Evolutionary conservation across 2,888 invertebrate species (phyloP).

Genomic region (Protonemura montana): DNA sequence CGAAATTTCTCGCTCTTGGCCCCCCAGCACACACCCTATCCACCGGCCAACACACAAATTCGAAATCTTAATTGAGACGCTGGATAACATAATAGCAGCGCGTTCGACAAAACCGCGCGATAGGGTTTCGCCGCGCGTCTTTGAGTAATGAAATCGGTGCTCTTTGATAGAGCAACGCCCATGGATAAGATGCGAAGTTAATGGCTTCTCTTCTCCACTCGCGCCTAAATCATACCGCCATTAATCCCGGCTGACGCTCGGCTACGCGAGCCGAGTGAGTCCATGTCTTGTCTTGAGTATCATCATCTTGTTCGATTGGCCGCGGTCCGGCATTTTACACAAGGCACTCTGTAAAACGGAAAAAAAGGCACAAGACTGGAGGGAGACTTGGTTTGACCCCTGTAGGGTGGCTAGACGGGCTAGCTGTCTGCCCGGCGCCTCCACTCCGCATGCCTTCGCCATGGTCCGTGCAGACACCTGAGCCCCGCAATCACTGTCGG

Average conservation of each 20-base stretch:
- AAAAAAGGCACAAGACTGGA: not conserved
- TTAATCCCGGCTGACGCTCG: not conserved
- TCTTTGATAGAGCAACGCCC: constrained; percentile 12
- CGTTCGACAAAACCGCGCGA: not conserved
- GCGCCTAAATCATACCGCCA: not conserved
- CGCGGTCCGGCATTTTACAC: not conserved
- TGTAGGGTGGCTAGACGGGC: constrained; percentile 8
- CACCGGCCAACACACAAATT: not conserved
- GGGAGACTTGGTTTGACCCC: constrained; percentile 15
- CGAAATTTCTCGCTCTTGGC: not conserved
- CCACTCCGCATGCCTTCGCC: not conserved
- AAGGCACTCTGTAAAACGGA: not conserved
- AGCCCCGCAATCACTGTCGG: not conserved
- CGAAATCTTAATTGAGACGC: not conserved
- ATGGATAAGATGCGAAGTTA: constrained; percentile 1
- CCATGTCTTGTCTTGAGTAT: not conserved
- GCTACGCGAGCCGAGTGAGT: not conserved
- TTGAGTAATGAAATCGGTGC: not conserved
- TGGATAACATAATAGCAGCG: not conserved
- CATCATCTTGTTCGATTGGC: not conserved
- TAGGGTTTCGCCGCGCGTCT: not conserved
- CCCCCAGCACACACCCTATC: not conserved
- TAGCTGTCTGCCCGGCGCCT: constrained; percentile 29
- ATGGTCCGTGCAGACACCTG: not conserved
- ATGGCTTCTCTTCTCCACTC: not conserved